phyloP scores from a whole-genome alignment of 2,888 invertebrate genomes.

The Drosophila atripex region DNA sequence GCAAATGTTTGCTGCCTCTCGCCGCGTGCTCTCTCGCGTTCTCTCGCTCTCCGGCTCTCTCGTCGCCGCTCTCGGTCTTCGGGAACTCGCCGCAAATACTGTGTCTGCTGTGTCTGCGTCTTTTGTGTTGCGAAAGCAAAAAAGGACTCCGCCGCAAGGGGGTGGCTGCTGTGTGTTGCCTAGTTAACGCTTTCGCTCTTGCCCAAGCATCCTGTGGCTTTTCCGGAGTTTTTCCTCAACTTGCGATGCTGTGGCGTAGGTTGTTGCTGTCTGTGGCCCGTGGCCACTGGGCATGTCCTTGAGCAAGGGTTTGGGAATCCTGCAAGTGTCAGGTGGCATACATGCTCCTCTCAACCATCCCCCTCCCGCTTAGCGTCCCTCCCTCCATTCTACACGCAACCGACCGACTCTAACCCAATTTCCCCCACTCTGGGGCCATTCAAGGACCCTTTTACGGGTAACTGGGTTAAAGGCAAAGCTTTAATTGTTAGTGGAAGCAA shows the following conservation, averaged over 20 bases:
- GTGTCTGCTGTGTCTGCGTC: constrained; percentile 16
- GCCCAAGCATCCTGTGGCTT: constrained; percentile 7
- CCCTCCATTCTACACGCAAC: neutral
- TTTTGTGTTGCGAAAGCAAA: constrained; percentile 39
- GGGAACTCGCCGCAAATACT: constrained; percentile 5
- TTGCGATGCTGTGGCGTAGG: constrained; percentile 35
- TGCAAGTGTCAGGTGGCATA: constrained; percentile 58
- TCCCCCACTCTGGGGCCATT: neutral
- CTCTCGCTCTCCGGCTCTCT: constrained; percentile 14
- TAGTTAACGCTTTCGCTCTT: neutral
- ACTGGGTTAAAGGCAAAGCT: constrained; percentile 55
- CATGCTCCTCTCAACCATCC: constrained; percentile 2
- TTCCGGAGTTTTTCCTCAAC: constrained; percentile 27
- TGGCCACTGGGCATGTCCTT: neutral
- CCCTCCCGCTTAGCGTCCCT: neutral
- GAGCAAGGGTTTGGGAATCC: constrained; percentile 46
- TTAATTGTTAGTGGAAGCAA: constrained; percentile 55
- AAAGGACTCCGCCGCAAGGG: constrained; percentile 40
- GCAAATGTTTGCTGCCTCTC: constrained; percentile 43
- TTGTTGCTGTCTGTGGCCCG: constrained; percentile 12
- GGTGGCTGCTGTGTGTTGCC: constrained; percentile 43
- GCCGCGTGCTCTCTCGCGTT: constrained; percentile 9
- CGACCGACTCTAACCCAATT: constrained; percentile 9
- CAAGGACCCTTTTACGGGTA: constrained; percentile 14
- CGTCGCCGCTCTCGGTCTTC: constrained; percentile 15